Evolutionary conservation across 2,113 vertebrate species (phyloP).

Genomic region (Lota lota): DNA sequence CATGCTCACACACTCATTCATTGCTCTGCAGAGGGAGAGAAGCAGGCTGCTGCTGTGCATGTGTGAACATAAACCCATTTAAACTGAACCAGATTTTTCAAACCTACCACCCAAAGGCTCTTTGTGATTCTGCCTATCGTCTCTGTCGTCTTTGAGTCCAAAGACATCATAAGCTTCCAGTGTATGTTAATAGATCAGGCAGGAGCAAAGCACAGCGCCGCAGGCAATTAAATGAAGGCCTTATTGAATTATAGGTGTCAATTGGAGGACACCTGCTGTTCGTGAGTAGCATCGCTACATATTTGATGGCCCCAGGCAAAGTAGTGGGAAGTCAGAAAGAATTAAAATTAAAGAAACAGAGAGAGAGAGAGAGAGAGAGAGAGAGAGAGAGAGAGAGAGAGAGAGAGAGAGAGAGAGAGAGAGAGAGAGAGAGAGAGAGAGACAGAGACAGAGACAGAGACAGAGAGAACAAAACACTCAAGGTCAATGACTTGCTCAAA

Average conservation of each 20-base stretch:
- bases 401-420: neutral
- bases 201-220: too few relatives aligned
- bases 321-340: too few relatives aligned
- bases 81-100: slow-evolving; percentile 11
- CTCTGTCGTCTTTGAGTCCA: neutral
- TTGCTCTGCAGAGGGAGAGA: neutral
- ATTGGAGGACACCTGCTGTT: too few relatives aligned
- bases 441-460: neutral
- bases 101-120: too few relatives aligned
- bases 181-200: too few relatives aligned
- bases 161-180: neutral
- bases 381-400: neutral
- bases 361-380: neutral
- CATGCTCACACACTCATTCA: neutral
- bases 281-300: too few relatives aligned
- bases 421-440: neutral
- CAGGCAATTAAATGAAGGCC: too few relatives aligned
- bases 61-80: slow-evolving; percentile 2
- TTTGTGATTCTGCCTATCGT: neutral
- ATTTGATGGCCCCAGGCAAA: too few relatives aligned
- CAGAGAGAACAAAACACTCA: neutral
- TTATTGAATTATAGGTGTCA: too few relatives aligned
- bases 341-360: neutral
- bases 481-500: neutral
- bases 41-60: neutral